Percentiles rank a stretch among this genome's conserved stretches.
phyloP scores from a whole-genome alignment of 2,797 vertebrate species.

The Pseudomugil gertrudae region DNA sequence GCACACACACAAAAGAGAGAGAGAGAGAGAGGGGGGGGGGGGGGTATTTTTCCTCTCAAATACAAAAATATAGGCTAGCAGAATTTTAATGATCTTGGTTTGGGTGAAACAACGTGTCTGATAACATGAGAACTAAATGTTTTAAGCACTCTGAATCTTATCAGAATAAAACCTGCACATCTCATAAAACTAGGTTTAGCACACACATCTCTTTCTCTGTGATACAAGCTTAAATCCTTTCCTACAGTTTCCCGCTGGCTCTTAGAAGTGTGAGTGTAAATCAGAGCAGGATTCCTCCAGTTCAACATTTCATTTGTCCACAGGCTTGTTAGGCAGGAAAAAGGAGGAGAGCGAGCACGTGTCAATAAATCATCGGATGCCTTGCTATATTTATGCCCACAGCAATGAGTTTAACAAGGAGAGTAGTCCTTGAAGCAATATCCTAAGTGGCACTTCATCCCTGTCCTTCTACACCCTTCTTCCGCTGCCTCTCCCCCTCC shows the following conservation, averaged over 20 bases:
- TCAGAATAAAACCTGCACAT: no score
- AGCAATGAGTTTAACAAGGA: conserved; percentile 79
- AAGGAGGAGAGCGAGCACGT: conserved; percentile 64
- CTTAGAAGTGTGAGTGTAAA: conserved; percentile 62
- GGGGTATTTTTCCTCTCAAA: no score
- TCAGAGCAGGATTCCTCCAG: conserved; percentile 73
- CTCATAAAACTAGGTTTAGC: neutral
- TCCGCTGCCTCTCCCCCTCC: neutral
- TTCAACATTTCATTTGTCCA: conserved; percentile 78
- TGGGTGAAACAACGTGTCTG: no score
- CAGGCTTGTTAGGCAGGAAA: conserved; percentile 77
- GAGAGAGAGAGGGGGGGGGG: no score
- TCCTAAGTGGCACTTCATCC: conserved; percentile 83
- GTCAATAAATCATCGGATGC: conserved; percentile 81
- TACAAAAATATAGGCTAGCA: no score
- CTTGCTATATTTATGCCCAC: conserved; percentile 76
- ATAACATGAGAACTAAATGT: no score
- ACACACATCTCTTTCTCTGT: conserved; percentile 1
- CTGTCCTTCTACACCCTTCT: conserved; percentile 53
- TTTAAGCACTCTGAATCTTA: no score
- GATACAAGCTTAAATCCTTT: conserved; percentile 19
- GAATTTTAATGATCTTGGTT: no score
- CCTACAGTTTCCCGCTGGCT: conserved; percentile 54
- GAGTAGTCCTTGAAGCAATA: conserved; percentile 80
- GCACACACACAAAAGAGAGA: no score